These are phyloP conservation scores for Pimephales promelas DNA, from an alignment of 2,113 vertebrate species.

Conservation along the genomic window DNA sequence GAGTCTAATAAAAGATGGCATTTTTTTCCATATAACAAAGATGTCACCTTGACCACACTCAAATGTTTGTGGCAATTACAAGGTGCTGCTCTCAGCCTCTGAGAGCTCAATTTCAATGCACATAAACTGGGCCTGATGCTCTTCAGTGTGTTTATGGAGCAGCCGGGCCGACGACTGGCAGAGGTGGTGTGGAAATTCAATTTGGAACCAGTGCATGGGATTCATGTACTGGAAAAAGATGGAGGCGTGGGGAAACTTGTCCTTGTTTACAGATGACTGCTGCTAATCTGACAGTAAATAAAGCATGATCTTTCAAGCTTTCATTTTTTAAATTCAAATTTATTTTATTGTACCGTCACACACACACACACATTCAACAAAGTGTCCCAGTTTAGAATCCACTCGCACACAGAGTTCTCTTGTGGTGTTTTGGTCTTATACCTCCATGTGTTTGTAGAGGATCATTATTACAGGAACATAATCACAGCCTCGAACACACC, in stretches of 20 bases:
- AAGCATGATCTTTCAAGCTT: constrained; percentile 13
- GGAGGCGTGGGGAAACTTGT: constrained; percentile 41
- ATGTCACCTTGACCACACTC: constrained; percentile 49
- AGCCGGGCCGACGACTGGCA: constrained; percentile 30
- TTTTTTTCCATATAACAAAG: constrained; percentile 35
- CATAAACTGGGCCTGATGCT: constrained; percentile 57
- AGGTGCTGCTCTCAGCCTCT: constrained; percentile 54
- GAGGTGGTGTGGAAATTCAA: constrained; percentile 51
- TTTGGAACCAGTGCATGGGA: constrained; percentile 52
- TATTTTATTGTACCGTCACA: not conserved
- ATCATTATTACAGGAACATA: constrained; percentile 27
- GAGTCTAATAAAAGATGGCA: not conserved
- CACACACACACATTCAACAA: not conserved
- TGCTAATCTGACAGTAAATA: constrained; percentile 12
- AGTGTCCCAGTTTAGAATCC: not conserved
- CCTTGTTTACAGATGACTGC: constrained; percentile 50
- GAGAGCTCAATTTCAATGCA: constrained; percentile 56
- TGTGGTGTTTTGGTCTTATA: constrained; percentile 43
- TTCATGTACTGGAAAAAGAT: constrained; percentile 53
- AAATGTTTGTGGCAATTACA: constrained; percentile 62
- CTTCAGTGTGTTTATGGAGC: constrained; percentile 47
- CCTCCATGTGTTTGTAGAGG: constrained; percentile 39
- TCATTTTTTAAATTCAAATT: not conserved
- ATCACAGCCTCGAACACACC: constrained; percentile 39
- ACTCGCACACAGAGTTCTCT: constrained; percentile 36